A percentile compares a stretch with the other conserved stretches of the same genome.
phyloP scores from a whole-genome alignment of 2,113 vertebrate genomes.

The Stictonetta naevosa region DNA sequence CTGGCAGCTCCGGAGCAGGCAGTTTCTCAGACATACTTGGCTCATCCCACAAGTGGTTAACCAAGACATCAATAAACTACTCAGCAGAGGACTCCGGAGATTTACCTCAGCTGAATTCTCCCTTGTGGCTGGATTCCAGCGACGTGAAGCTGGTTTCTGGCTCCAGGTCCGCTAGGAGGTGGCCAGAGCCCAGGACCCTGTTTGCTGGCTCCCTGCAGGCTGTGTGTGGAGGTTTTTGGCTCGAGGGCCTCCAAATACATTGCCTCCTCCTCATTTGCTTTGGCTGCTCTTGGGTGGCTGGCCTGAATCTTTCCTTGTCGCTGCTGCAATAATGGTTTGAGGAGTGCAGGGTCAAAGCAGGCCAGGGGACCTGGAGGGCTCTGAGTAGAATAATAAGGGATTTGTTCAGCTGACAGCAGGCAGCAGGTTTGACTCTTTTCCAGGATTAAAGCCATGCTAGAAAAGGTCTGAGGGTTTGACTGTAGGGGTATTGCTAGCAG shows the following conservation, averaged over 20 bases:
- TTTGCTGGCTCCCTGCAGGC: neutral
- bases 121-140: neutral
- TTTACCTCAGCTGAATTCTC: neutral
- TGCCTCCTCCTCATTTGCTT: slow-evolving; percentile 12
- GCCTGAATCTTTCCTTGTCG: neutral
- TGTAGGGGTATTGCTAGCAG: neutral
- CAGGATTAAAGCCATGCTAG: neutral
- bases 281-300: neutral
- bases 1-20: slow-evolving; percentile 8
- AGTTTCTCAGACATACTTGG: slow-evolving; percentile 32
- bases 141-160: neutral
- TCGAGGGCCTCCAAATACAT: neutral
- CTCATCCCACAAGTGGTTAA: slow-evolving; percentile 56
- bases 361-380: slow-evolving; percentile 20
- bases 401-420: slow-evolving; percentile 12
- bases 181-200: rapidly evolving
- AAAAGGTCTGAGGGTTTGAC: slow-evolving; percentile 37
- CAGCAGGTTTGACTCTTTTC: slow-evolving; percentile 32
- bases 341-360: neutral
- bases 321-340: slow-evolving; percentile 30
- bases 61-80: slow-evolving; percentile 60
- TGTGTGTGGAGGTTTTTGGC: slow-evolving; percentile 30
- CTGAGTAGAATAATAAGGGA: slow-evolving; percentile 15
- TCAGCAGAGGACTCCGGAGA: slow-evolving; percentile 20
- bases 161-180: neutral